Conservation (phyloP, 2,888 invertebrate species). For the Meiosimyza platycephala region DNA sequence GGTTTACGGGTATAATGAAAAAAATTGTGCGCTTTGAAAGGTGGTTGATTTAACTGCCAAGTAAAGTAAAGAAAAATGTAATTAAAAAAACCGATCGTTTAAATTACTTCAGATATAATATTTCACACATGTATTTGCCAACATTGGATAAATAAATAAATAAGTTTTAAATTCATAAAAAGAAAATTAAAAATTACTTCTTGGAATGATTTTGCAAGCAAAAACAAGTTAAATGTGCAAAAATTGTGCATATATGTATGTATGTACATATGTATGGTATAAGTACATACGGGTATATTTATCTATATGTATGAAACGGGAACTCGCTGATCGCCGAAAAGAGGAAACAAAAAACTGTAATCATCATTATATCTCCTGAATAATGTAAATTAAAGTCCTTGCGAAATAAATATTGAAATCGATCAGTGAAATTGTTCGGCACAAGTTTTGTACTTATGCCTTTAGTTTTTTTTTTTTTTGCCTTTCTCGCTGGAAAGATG, state of each 20-base stretch:
- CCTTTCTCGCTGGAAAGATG: no score
- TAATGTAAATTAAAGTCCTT: no score
- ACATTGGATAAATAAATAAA: background rate
- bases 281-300: background rate
- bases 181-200: background rate
- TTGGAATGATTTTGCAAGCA: background rate
- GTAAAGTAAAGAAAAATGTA: no score
- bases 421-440: no score
- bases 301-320: background rate
- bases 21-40: background rate
- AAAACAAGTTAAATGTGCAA: constrained; percentile 8
- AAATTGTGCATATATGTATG: background rate
- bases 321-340: no score
- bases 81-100: no score
- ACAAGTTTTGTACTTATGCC: no score
- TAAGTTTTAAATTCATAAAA: background rate
- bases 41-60: background rate
- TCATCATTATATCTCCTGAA: no score
- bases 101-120: background rate
- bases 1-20: background rate
- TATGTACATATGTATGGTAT: background rate
- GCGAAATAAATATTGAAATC: no score
- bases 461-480: no score
- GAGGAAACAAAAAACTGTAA: no score
- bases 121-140: background rate